Evolutionary conservation across 2,113 vertebrate species (phyloP).

Genomic region (Cathartes aura): DNA sequence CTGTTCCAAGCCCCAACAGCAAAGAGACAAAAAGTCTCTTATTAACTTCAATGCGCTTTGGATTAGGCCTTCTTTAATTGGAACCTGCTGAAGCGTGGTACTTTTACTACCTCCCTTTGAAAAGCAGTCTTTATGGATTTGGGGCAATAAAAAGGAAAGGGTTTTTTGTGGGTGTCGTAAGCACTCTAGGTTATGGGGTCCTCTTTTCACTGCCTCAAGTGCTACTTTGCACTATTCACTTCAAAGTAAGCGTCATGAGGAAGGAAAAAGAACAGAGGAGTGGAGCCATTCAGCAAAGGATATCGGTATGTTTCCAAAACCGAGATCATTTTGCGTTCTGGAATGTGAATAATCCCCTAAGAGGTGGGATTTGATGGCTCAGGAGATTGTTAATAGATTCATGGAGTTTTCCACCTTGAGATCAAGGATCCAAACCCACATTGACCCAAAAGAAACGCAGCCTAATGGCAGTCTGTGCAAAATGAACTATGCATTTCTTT

Average conservation of each 20-base stretch:
- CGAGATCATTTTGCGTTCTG: not conserved
- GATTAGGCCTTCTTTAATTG: constrained; percentile 14
- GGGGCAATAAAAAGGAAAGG: not conserved
- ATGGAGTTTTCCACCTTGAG: not conserved
- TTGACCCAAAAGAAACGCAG: not conserved
- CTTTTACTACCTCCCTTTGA: constrained; percentile 32
- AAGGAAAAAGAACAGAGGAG: not conserved
- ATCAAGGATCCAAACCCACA: not conserved
- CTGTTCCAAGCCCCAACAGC: not conserved
- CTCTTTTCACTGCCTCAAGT: not conserved
- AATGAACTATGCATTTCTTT: not conserved
- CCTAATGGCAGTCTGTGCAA: not conserved
- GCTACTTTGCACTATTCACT: not conserved
- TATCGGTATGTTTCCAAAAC: not conserved
- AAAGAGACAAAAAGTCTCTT: not conserved
- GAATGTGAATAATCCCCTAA: not conserved
- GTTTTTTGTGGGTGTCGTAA: not conserved
- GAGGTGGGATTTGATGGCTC: not conserved
- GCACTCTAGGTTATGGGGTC: not conserved
- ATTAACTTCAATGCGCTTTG: not conserved
- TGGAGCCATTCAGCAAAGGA: not conserved
- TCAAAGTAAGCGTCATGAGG: not conserved
- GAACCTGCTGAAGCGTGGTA: constrained; percentile 26
- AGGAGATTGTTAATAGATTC: not conserved
- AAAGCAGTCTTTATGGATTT: not conserved